phyloP scores from a whole-genome alignment of 2,113 vertebrate species.

The Lepus timidus region DNA sequence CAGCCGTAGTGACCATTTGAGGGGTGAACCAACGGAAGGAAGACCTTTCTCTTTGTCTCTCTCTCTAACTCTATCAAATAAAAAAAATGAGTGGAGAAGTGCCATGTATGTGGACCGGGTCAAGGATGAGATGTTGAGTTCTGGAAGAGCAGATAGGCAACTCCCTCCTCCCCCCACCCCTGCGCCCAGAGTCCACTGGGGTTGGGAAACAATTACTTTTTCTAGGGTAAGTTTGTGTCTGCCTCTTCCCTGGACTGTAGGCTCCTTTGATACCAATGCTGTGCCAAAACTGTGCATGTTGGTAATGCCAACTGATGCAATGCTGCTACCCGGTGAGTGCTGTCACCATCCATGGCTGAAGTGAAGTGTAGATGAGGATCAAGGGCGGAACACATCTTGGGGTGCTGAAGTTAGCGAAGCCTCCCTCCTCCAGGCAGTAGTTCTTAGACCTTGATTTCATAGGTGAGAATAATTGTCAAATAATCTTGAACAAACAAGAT shows the following conservation, averaged over 20 bases:
- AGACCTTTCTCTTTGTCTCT: no score
- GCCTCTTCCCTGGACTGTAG: neutral
- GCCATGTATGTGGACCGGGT: neutral
- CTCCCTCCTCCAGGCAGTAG: neutral
- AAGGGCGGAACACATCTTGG: neutral
- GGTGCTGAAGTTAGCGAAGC: neutral
- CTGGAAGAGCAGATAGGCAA: neutral
- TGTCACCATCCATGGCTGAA: neutral
- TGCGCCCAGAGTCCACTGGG: neutral
- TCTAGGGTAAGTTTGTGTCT: neutral
- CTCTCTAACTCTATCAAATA: no score
- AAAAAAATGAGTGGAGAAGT: neutral
- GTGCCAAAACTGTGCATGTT: no score
- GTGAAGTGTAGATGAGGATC: neutral
- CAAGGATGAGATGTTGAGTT: slow-evolving; percentile 12
- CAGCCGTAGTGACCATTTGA: no score
- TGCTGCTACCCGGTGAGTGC: neutral
- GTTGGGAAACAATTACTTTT: neutral
- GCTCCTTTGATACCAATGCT: neutral
- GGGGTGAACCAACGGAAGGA: no score
- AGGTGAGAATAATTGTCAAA: neutral
- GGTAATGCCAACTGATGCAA: neutral
- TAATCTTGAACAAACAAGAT: neutral
- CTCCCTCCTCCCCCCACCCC: neutral
- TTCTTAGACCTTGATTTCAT: slow-evolving; percentile 5